A percentile compares a stretch with the other conserved stretches of the same genome.
phyloP scores from a whole-genome alignment of 2,888 invertebrate species.

The Caenorhabditis virilis region DNA sequence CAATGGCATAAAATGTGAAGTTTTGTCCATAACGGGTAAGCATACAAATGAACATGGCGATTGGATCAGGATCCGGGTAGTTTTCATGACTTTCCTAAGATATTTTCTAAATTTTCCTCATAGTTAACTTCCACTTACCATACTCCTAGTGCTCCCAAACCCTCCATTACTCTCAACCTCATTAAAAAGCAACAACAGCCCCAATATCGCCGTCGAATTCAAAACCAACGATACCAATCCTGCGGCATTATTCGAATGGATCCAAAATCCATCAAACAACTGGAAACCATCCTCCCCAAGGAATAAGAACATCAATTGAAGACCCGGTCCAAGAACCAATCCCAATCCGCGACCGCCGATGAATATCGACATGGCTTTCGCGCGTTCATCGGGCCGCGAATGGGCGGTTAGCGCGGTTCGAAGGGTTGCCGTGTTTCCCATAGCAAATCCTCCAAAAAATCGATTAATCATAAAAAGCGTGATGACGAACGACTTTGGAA shows the following conservation, averaged over 20 bases:
- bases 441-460: constrained; percentile 25
- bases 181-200: constrained; percentile 8
- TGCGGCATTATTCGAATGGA: constrained; percentile 32
- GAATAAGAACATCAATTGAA: constrained; percentile 22
- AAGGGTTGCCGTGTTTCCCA: constrained; percentile 27
- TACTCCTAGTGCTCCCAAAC: constrained; percentile 21
- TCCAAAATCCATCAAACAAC: constrained; percentile 8
- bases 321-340: constrained; percentile 20
- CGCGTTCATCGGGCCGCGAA: constrained; percentile 23
- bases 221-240: constrained; percentile 20
- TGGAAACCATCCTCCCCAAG: constrained; percentile 20
- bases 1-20: constrained; percentile 26
- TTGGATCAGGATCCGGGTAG: constrained; percentile 24
- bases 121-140: too few species aligned
- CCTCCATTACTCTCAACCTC: constrained; percentile 23
- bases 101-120: too few species aligned
- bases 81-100: constrained; percentile 29
- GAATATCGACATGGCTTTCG: constrained; percentile 30
- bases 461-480: constrained; percentile 19
- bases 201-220: constrained; percentile 14
- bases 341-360: constrained; percentile 29
- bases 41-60: constrained; percentile 34
- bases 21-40: constrained; percentile 32
- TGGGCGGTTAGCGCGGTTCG: constrained; percentile 20
- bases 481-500: constrained; percentile 7